These are phyloP conservation scores for Gymnorhina tibicen DNA, from an alignment of 2,113 vertebrate genomes.

Conservation along the genomic window DNA sequence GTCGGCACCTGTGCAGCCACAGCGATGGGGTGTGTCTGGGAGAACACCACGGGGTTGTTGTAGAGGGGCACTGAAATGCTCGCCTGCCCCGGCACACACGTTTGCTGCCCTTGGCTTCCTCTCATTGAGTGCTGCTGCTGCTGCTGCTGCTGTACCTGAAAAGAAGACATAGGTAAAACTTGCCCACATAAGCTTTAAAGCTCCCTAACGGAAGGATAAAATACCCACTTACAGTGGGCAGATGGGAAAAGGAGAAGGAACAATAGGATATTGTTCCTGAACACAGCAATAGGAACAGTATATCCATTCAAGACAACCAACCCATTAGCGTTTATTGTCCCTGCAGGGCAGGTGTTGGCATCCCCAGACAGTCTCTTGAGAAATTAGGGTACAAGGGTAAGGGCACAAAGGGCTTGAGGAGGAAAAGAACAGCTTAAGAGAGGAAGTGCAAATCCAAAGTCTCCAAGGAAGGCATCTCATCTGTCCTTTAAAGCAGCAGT, in stretches of 20 bases:
- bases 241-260: background rate
- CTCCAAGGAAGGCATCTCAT: background rate
- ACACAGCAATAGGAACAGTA: background rate
- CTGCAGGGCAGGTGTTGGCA: background rate
- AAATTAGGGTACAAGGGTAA: background rate
- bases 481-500: background rate
- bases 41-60: conserved; percentile 78
- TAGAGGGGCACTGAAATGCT: conserved; percentile 77
- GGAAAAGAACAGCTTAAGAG: background rate
- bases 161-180: background rate
- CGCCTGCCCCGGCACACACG: conserved; percentile 64
- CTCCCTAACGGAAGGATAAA: background rate
- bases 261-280: background rate
- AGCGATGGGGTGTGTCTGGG: conserved; percentile 66
- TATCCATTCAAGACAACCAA: background rate
- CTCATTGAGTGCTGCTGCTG: conserved; percentile 64
- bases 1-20: background rate
- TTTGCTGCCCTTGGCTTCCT: conserved; percentile 61
- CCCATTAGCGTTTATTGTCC: background rate
- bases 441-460: background rate
- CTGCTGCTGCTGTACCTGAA: conserved; percentile 37
- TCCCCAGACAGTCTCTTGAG: background rate
- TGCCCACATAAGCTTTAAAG: background rate
- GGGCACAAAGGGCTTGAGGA: background rate
- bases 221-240: background rate